Base-by-base conservation (phyloP, 2,113 vertebrate genomes). In the Chloroceryle aenea region DNA sequence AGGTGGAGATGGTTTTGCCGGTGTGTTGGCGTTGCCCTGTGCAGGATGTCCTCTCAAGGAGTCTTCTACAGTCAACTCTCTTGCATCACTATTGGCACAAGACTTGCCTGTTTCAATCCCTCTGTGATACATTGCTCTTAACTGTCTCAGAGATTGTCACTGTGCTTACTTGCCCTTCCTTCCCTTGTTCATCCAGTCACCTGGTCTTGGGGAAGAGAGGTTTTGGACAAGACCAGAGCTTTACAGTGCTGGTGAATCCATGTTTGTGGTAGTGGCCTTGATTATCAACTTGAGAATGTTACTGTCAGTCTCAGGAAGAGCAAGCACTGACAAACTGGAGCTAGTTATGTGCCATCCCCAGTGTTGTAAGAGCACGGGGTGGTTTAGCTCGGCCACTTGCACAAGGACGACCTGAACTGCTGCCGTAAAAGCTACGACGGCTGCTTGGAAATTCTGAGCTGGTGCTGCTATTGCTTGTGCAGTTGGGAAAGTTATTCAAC, bases 401-500 rank as follows among this genome's bases (percentile, higher is more conserved):
- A 0, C 17, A 4, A 73, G 75, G 53, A 8, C 30, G 62, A 6
- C 11, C 5, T 1, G 9, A 20, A 22, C 12, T 29, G 36, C n/a
- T 94, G 63, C 71, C 5, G 3, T 10, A 45, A 23, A 58, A 56
- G 74, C 58, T 66, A 27, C 47, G 82, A 25, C 72, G 73, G 72
- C 69, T 83, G 63, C 73, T 85, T 77, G 68, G 91, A 30, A 85
- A 55, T 30, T 62, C 72, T 62, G 32, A 36, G 82, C 71, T 95
- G 91, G 14, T 77, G 79, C 74, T 94, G 38, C 87, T 76, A 20
- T 83, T 93, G 47, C 22, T 92, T 95, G 91, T 97, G 83, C 85
- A 96, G 45, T 84, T 95, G 92, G 90, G 79, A 87, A 96, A 95
- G 69, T 43, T 80, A 4, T 95, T 96, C 91, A 90, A 89, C 87